Percentiles rank a stretch among this genome's conserved stretches.
These are phyloP conservation scores for Drosophila tropicalis DNA, from an alignment of 1,140 invertebrate species.

Conservation along the genomic window DNA sequence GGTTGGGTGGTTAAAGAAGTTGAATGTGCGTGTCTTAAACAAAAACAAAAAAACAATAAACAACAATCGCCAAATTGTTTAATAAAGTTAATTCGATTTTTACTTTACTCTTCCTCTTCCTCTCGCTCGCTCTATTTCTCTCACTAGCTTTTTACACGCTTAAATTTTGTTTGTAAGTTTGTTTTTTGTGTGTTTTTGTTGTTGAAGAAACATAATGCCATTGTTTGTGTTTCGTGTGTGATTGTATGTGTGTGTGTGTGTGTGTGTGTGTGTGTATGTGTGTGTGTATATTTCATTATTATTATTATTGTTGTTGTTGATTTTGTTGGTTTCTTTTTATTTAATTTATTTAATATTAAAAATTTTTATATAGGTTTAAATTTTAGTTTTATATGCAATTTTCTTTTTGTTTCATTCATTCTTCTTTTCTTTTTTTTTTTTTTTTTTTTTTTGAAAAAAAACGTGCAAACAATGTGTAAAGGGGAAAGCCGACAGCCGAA, in stretches of 20 bases:
- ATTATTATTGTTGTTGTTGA: conserved; percentile 53
- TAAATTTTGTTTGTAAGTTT: background rate
- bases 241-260: conserved; percentile 27
- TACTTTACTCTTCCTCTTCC: background rate
- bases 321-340: conserved; percentile 57
- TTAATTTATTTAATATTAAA: conserved; percentile 76
- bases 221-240: conserved; percentile 61
- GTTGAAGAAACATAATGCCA: conserved; percentile 36
- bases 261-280: conserved; percentile 41
- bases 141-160: background rate
- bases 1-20: background rate
- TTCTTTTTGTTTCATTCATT: conserved; percentile 61
- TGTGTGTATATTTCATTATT: conserved; percentile 42
- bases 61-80: conserved; percentile 4
- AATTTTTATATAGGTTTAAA: conserved; percentile 67
- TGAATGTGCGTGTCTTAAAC: background rate
- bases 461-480: conserved; percentile 95
- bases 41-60: background rate
- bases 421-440: conserved; percentile 41
- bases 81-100: conserved; percentile 1
- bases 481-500: conserved; percentile 90
- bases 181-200: conserved; percentile 33
- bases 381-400: conserved; percentile 76
- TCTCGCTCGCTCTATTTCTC: background rate
- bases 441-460: conserved; percentile 71